phyloP scores from a whole-genome alignment of 2,797 vertebrate species.

The Chaetophractus vellerosus region DNA sequence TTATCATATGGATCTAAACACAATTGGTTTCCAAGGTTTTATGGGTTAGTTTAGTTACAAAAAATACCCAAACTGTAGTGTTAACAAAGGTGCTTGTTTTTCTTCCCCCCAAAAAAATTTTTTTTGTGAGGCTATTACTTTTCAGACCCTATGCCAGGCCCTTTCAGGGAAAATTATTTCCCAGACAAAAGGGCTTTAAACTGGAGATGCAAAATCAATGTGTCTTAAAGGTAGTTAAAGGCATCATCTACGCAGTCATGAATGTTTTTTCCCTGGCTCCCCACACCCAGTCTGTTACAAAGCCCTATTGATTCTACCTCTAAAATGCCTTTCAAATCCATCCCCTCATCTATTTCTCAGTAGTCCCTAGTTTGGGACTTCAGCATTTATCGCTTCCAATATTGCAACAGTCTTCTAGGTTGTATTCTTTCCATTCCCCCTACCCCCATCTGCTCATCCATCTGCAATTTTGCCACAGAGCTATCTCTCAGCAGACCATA shows the following conservation, averaged over 20 bases:
- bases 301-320: background rate
- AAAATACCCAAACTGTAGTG: background rate
- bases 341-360: conserved; percentile 4
- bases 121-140: background rate
- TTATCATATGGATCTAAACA: background rate
- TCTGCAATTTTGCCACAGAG: background rate
- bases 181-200: conserved; percentile 54
- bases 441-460: background rate
- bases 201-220: background rate
- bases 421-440: background rate
- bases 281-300: background rate
- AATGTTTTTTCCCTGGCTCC: background rate
- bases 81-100: background rate
- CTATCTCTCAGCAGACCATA: background rate
- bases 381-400: background rate
- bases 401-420: background rate
- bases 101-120: background rate
- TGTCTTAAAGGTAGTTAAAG: background rate
- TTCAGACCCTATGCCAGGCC: background rate
- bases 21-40: background rate
- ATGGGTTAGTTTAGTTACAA: background rate
- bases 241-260: background rate
- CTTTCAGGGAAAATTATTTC: background rate
- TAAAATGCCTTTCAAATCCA: background rate
- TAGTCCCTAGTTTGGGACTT: background rate